Evolutionary conservation across 1,140 invertebrate species (phyloP).

Genomic region (Eulimnadia texana): DNA sequence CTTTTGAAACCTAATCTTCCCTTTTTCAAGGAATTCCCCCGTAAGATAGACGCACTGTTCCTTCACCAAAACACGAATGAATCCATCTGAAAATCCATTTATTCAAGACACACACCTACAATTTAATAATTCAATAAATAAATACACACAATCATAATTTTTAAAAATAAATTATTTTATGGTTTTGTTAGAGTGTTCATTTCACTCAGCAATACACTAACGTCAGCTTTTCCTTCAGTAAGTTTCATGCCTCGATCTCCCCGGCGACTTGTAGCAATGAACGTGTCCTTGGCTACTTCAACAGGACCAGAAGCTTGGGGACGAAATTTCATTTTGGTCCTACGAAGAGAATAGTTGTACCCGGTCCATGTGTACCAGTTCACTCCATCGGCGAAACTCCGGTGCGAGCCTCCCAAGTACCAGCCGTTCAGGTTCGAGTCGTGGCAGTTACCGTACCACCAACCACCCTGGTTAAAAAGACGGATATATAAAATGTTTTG

Average conservation of each 20-base stretch:
- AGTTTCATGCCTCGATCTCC: background rate
- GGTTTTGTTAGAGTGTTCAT: slow-evolving; percentile 4
- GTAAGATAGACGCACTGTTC: too few relatives aligned
- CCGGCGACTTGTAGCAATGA: slow-evolving; percentile 8
- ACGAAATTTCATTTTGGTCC: slow-evolving; percentile 24
- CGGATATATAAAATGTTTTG: too few relatives aligned
- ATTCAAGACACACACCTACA: too few relatives aligned
- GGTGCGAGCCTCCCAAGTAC: slow-evolving; percentile 22
- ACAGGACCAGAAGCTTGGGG: slow-evolving; percentile 19
- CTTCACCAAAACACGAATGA: too few relatives aligned
- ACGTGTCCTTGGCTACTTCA: slow-evolving; percentile 18
- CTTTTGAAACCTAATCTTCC: too few relatives aligned
- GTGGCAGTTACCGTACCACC: slow-evolving; percentile 30
- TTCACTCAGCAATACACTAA: background rate
- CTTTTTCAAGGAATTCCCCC: too few relatives aligned
- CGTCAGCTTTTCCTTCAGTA: background rate
- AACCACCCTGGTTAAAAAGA: slow-evolving; percentile 25
- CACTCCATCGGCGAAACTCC: slow-evolving; percentile 24
- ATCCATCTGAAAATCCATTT: too few relatives aligned
- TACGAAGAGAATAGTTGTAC: slow-evolving; percentile 24
- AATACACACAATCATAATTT: too few relatives aligned
- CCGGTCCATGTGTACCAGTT: slow-evolving; percentile 26
- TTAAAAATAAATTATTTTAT: background rate
- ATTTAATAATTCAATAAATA: too few relatives aligned
- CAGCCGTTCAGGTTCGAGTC: slow-evolving; percentile 29